phyloP scores from a whole-genome alignment of 2,888 invertebrate species.

The Eupithecia centaureata region DNA sequence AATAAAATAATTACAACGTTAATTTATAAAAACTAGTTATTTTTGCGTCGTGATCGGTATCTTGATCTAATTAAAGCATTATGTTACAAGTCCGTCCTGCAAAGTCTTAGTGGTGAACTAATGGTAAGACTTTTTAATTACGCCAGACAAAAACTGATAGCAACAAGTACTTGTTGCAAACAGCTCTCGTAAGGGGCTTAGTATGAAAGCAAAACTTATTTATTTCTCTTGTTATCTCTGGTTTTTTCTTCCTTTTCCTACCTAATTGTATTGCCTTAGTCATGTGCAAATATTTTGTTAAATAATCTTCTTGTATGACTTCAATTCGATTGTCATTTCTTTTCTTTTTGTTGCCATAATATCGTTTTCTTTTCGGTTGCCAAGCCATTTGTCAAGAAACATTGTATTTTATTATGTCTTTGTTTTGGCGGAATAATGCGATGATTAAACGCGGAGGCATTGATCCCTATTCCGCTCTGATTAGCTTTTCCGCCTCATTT shows the following conservation, averaged over 20 bases:
- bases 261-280: too few species aligned
- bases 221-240: not conserved
- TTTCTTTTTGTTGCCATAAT: not conserved
- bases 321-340: not conserved
- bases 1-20: too few species aligned
- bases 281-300: too few species aligned
- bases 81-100: too few species aligned
- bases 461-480: constrained; percentile 37
- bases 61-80: too few species aligned
- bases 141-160: constrained; percentile 29
- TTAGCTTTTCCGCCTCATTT: constrained; percentile 40
- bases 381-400: not conserved
- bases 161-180: constrained; percentile 13
- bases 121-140: not conserved
- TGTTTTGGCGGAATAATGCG: constrained; percentile 35
- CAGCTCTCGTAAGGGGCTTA: not conserved
- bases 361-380: not conserved
- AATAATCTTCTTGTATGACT: too few species aligned
- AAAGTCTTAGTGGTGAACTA: not conserved
- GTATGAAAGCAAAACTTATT: not conserved
- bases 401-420: constrained; percentile 10
- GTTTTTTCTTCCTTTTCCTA: too few species aligned
- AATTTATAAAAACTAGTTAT: too few species aligned
- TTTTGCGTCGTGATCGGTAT: too few species aligned
- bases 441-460: constrained; percentile 32